Evolutionary conservation across 2,797 vertebrate genomes (phyloP), one percentile per base, ranked within the genome.

Genomic region (Champsocephalus esox): DNA sequence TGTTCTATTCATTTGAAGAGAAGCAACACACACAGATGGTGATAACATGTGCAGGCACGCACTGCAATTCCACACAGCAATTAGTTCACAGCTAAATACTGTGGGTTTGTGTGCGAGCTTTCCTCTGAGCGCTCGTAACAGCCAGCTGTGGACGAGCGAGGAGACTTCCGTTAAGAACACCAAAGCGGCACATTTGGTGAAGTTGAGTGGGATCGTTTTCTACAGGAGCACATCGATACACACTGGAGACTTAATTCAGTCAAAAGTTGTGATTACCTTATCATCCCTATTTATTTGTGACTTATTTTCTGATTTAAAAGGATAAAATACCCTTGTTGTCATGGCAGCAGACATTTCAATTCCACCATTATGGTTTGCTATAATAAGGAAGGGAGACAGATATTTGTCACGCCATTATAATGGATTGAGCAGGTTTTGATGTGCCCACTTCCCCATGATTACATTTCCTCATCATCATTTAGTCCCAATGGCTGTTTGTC

Each of bases 41-140:
- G 52, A 61, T 67, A 82, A 73, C 80, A 51, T 82, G 86, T 81
- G 65, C 72, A 79, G 54, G 61, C 55, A 9, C 16, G 52, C 62
- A 28, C 44, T 69, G 78, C 65, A 67, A 45, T 61, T 82, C 73
- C 59, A 73, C 75, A 69, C 68, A 43, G 52, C 87, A 85, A 79
- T 91, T 87, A 79, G 70, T 70, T 78, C 34, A 69, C 73, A 41
- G 49, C 73, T 46, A 85, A 88, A 78, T 17, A 51, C 65, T 67
- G 79, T 79, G 75, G 46, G 61, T 75, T 56, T 64, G 43, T 63
- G 61, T n/a, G 19, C 8, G 64, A 44, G 75, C 61, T 38, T 13
- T 57, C 62, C 70, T 70, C 28, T 48, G 52, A 73, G 82, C 2
- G 10, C 59, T 49, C 6, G 12, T 34, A 50, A 58, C 75, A 77